Evolutionary conservation across 2,797 vertebrate species (phyloP), one percentile per base, ranked within the genome.

Genomic region (Sciurus vulgaris): DNA sequence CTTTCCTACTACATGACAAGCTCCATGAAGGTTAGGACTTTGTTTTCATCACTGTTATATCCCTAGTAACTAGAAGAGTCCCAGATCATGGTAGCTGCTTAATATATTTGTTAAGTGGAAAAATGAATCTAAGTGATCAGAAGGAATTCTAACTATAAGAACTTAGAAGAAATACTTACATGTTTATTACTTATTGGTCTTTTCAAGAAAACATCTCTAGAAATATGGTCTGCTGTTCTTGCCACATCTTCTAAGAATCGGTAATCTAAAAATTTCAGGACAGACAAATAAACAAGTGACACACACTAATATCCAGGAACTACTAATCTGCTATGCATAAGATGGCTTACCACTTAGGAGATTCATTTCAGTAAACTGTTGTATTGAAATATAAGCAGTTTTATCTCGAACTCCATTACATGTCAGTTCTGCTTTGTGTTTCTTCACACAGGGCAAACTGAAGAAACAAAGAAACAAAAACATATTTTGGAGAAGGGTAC

Each of bases 191-290:
- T 96, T 81, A 95, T 83, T 15, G 98, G 97, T 90, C 93, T 97
- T 70, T 98, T 98, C 90, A 98, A 77, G 33, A 98, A 97, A 44
- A 33, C 8, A 95, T 99, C 99, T 98, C 99, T 99, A 96, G 98
- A 98, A 95, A 99, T 98, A 30, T 99, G 93, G 79, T 99, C 99
- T 49, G 99, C 98, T 97, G 99, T 98, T 94, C 99, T 99, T 85
- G 99, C 99, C 0, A 99, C 99, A 49, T 99, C 99, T 98, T 99
- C 99, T 96, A 99, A 98, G 96, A 99, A 99, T 93, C 99, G 98
- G 98, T 99, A 99, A 98, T 99, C 99, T 99, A 91, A 86, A 96
- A 38, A 89, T 97, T 77, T 95, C 65, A 94, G 33, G 93, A 41
- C 76, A 94, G 3, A 95, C 74, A 89, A 56, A 93, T 84, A 65